phyloP scores from a whole-genome alignment of 2,113 vertebrate species.

The Python bivittatus region DNA sequence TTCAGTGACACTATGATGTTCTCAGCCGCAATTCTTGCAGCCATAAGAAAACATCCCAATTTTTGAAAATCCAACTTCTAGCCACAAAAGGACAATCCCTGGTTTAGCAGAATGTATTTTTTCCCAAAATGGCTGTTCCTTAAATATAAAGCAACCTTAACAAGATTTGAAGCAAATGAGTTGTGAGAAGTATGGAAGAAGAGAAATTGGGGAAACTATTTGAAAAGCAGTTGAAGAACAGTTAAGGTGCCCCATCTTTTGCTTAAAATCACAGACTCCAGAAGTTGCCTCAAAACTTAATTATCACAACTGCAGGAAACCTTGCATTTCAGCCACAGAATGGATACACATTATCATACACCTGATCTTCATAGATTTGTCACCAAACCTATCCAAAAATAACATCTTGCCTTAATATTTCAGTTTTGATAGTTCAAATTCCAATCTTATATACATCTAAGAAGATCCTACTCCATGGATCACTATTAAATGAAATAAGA shows the following conservation, averaged over 20 bases:
- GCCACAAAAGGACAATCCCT: background rate
- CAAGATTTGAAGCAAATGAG: background rate
- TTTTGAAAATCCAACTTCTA: background rate
- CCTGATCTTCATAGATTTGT: background rate
- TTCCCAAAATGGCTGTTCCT: background rate
- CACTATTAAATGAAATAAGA: no score
- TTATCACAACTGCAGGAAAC: background rate
- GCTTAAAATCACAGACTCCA: background rate
- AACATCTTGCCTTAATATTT: no score
- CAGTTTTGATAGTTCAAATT: no score
- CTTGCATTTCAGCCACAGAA: background rate
- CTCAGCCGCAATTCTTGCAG: background rate
- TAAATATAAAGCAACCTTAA: background rate
- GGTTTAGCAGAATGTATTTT: background rate
- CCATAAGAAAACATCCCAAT: constrained; percentile 6
- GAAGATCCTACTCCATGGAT: no score
- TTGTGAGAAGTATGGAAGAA: background rate
- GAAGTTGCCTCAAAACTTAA: background rate
- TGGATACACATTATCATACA: background rate
- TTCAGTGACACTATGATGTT: background rate
- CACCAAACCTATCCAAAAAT: no score
- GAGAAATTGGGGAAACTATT: background rate
- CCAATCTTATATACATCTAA: no score
- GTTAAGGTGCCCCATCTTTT: background rate
- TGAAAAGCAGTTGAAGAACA: background rate